These are phyloP conservation scores for Agapornis roseicollis DNA, from an alignment of 2,113 vertebrate species.

Conservation along the genomic window DNA sequence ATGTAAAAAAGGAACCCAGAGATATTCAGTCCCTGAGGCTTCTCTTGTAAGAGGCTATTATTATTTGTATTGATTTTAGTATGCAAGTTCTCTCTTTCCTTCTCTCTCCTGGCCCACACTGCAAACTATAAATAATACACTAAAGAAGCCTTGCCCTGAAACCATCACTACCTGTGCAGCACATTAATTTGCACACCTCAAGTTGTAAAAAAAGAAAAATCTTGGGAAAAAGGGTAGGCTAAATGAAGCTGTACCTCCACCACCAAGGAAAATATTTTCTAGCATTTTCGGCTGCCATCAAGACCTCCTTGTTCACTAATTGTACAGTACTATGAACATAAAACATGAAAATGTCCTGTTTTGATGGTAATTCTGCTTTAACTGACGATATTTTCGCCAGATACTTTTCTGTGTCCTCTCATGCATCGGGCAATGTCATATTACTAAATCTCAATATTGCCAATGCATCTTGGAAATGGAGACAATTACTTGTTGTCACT, in stretches of 20 bases:
- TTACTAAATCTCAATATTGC: background rate
- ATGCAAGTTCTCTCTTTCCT: conserved; percentile 48
- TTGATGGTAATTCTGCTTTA: background rate
- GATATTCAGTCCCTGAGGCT: conserved; percentile 45
- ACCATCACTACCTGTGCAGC: conserved; percentile 14
- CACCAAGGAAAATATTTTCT: background rate
- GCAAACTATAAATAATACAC: conserved; percentile 72
- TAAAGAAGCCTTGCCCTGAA: conserved; percentile 33
- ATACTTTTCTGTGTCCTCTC: background rate
- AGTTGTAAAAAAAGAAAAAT: conserved; percentile 18
- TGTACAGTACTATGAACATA: background rate
- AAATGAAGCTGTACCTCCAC: background rate
- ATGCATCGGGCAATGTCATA: background rate
- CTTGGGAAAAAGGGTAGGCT: background rate
- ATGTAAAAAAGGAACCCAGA: conserved; percentile 33
- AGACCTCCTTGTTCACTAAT: background rate
- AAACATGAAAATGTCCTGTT: background rate
- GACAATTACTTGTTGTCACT: background rate
- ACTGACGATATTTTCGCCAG: background rate
- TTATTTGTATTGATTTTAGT: conserved; percentile 76
- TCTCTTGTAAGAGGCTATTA: conserved; percentile 63
- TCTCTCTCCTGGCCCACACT: conserved; percentile 39
- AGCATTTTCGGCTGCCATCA: background rate
- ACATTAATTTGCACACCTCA: conserved; percentile 28
- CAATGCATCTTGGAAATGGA: background rate